These are phyloP conservation scores for Sebastes hubbsi DNA, from an alignment of 2,797 vertebrate species.

Conservation along the genomic window DNA sequence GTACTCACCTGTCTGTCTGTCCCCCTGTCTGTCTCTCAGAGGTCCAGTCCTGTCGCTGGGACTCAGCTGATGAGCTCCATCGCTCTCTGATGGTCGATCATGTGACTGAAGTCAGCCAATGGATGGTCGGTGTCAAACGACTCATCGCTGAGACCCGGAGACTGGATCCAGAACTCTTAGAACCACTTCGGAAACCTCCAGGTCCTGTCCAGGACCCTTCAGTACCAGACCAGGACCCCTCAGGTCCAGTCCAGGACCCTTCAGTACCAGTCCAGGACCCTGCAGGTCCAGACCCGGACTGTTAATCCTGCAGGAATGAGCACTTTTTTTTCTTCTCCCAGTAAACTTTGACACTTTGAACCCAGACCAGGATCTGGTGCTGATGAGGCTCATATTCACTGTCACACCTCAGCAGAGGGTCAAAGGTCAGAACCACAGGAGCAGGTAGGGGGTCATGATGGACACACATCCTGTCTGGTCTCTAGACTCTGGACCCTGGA, in stretches of 20 bases:
- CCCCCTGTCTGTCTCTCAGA: constrained; percentile 75
- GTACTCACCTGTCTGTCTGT: constrained; percentile 46
- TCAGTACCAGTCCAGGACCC: background rate
- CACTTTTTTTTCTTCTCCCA: background rate
- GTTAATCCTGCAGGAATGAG: background rate
- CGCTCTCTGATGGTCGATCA: constrained; percentile 94
- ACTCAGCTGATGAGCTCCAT: constrained; percentile 90
- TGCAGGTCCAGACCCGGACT: background rate
- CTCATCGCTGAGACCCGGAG: constrained; percentile 90
- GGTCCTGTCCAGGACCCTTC: background rate
- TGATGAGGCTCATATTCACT: background rate
- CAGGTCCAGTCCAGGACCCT: background rate
- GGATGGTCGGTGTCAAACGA: constrained; percentile 96
- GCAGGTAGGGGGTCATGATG: background rate
- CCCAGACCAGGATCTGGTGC: background rate
- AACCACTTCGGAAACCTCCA: background rate
- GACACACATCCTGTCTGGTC: background rate
- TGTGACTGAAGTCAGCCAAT: constrained; percentile 94
- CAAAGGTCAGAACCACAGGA: background rate
- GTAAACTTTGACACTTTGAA: background rate
- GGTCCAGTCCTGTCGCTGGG: constrained; percentile 83
- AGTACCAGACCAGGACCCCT: background rate
- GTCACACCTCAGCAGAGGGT: background rate
- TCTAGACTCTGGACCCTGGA: background rate
- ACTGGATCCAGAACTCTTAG: constrained; percentile 67